A percentile compares a stretch with the other conserved stretches of the same genome.
These are phyloP conservation scores for Clamator glandarius DNA, from an alignment of 2,797 vertebrate genomes.

Conservation along the genomic window DNA sequence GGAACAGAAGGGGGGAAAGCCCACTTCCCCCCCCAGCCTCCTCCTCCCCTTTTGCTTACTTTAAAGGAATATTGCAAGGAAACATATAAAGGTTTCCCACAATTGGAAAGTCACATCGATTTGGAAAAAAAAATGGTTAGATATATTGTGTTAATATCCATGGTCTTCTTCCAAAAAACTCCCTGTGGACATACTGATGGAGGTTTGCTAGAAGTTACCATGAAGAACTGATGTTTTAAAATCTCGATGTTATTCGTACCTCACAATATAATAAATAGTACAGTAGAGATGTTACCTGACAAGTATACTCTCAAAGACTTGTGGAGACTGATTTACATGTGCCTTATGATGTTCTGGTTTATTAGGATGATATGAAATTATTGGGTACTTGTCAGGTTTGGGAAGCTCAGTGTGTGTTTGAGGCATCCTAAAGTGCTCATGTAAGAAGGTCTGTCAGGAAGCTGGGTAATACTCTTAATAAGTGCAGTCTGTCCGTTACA, in stretches of 20 bases:
- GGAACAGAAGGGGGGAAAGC: not conserved
- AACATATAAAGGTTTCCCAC: not conserved
- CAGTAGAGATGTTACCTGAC: not conserved
- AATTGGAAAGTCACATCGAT: not conserved
- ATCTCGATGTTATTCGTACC: not conserved
- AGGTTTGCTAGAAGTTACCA: not conserved
- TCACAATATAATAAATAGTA: not conserved
- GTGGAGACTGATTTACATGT: not conserved
- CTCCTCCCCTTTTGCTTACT: not conserved
- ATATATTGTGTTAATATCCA: not conserved
- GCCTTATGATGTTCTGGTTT: not conserved
- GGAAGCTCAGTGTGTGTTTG: not conserved
- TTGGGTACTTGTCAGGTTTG: not conserved
- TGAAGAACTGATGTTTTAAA: not conserved
- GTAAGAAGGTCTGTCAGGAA: constrained; percentile 8
- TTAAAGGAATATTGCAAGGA: not conserved
- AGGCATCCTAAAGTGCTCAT: not conserved
- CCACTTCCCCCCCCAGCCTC: not conserved
- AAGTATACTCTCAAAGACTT: not conserved
- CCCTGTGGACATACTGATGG: not conserved
- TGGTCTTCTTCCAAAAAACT: not conserved
- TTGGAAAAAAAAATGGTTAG: not conserved
- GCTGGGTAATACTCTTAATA: not conserved
- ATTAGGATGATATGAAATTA: not conserved
- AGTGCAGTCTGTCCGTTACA: not conserved